phyloP scores from a whole-genome alignment of 2,888 invertebrate species.

The Liodrosophila aerea region DNA sequence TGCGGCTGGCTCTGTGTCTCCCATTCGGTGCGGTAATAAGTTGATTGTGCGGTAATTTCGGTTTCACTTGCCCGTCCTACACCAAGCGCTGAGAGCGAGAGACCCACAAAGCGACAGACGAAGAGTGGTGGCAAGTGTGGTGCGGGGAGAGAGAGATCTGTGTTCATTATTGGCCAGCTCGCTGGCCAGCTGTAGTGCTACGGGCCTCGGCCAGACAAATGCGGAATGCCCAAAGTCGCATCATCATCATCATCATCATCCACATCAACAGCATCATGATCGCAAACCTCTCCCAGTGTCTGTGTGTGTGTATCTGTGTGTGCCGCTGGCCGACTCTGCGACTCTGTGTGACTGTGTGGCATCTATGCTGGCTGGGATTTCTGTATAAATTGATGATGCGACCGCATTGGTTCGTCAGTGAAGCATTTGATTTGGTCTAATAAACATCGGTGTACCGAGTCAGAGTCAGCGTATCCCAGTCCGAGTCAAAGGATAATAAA shows the following conservation, averaged over 20 bases:
- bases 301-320: slow-evolving; percentile 39
- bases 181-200: slow-evolving; percentile 38
- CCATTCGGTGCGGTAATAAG: slow-evolving; percentile 73
- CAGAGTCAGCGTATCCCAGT: slow-evolving; percentile 33
- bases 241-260: slow-evolving; percentile 50
- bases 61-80: slow-evolving; percentile 73
- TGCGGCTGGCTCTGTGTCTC: slow-evolving; percentile 25
- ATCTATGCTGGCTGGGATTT: slow-evolving; percentile 69
- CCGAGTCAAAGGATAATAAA: slow-evolving; percentile 59
- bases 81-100: slow-evolving; percentile 45
- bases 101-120: slow-evolving; percentile 14
- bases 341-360: slow-evolving; percentile 35
- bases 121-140: background rate
- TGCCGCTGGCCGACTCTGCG: slow-evolving; percentile 43
- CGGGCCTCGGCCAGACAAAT: slow-evolving; percentile 60
- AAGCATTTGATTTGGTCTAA: slow-evolving; percentile 82
- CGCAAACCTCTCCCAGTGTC: slow-evolving; percentile 43
- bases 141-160: slow-evolving; percentile 1
- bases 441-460: slow-evolving; percentile 79
- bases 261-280: slow-evolving; percentile 27
- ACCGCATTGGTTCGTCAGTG: slow-evolving; percentile 82
- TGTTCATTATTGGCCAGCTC: slow-evolving; percentile 72
- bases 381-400: slow-evolving; percentile 83
- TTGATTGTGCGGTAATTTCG: slow-evolving; percentile 80
- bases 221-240: slow-evolving; percentile 58